phyloP scores from a whole-genome alignment of 2,888 invertebrate genomes.

The Caenorhabditis auriculariae region DNA sequence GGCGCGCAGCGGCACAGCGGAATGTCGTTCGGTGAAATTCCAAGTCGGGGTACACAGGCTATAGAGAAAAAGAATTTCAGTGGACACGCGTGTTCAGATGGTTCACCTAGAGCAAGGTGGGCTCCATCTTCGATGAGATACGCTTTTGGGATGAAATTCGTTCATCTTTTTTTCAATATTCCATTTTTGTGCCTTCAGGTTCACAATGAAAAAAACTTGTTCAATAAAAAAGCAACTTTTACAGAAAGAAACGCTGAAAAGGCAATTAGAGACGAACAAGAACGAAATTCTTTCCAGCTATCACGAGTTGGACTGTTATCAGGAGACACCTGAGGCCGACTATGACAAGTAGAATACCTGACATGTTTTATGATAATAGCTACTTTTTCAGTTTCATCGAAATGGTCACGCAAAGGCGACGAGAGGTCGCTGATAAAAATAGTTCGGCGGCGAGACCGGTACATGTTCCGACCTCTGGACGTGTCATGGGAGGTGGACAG shows the following conservation, averaged over 20 bases:
- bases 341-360: conserved; percentile 67
- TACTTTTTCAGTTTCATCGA: conserved; percentile 32
- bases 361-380: background rate
- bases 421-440: conserved; percentile 29
- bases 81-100: conserved; percentile 36
- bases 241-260: conserved; percentile 31
- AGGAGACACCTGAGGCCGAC: conserved; percentile 68
- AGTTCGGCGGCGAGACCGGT: conserved; percentile 14
- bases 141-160: conserved; percentile 85
- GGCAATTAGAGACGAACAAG: conserved; percentile 42
- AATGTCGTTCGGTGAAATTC: too few species aligned
- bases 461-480: conserved; percentile 14
- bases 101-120: conserved; percentile 61
- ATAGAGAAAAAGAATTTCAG: conserved; percentile 18
- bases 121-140: conserved; percentile 69
- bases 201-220: background rate
- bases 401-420: conserved; percentile 31
- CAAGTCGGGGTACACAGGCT: too few species aligned
- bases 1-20: too few species aligned
- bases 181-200: conserved; percentile 85
- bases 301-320: conserved; percentile 67
- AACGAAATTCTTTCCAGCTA: conserved; percentile 42
- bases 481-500: conserved; percentile 47
- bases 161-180: conserved; percentile 91
- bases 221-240: background rate